Base-by-base conservation (phyloP, 2,888 invertebrate species). In the Alloscopus bannaensis region DNA sequence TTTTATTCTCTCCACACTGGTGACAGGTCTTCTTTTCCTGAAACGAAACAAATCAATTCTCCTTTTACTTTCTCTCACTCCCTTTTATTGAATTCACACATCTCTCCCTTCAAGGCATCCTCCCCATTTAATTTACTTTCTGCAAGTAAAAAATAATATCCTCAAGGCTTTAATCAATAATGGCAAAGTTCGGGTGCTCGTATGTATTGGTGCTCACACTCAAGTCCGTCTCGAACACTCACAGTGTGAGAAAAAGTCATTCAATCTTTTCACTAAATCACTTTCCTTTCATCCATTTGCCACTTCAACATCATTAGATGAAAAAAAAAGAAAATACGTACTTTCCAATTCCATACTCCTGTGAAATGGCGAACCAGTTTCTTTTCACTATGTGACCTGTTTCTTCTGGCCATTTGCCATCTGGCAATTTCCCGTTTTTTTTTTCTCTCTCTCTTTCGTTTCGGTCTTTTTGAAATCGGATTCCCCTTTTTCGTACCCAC, bases 21-120 rank as follows among this genome's bases (percentile, higher is more conserved):
- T 79, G 18, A 82, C 68, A 40, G 85, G 85, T 50, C 82, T 60
- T 22, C 85, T 50, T 59, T 84, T 85, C 55, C 85, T 85, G 52
- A 26, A 50, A 47, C 47, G 18, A 47, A 47, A 47, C 8, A 11
- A n/a, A n/a, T 36, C 8, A 36, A 8, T 36, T 13, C 36, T 36
- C 13, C 36, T 36, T 36, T 36, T 36, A 47, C 4, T 47, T 6
- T 18, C 8, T 47, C n/a, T 47, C 47, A n/a, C 47, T n/a, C 6
- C 36, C 36, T 8, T 36, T 8, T 36, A 36, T 36, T 36, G 36
- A 36, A 36, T 36, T 36, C n/a, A n/a, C n/a, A n/a, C n/a, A n/a
- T n/a, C 36, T 42, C 8, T 50, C 2, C 50, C 50, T 22, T 50
- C 11, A n/a, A 47, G 8, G 11, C 50, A 18, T 20, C 50, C 20